Evolutionary conservation across 2,797 vertebrate species (phyloP).

Genomic region (Naso thynnoides): DNA sequence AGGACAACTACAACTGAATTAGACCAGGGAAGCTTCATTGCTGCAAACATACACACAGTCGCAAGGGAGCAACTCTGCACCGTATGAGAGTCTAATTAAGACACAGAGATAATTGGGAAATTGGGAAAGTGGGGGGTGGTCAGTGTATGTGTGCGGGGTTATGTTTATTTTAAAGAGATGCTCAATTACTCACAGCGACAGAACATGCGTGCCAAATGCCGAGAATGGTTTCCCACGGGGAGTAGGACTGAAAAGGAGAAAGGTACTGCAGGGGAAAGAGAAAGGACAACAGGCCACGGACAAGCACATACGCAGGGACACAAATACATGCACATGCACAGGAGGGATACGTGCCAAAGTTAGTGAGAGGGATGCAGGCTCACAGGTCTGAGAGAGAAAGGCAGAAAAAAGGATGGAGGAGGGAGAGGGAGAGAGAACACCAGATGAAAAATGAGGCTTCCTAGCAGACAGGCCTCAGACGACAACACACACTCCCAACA

Average conservation of each 20-base stretch:
- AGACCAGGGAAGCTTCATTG: constrained; percentile 58
- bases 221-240: constrained; percentile 31
- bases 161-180: constrained; percentile 73
- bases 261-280: constrained; percentile 35
- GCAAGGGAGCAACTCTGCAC: constrained; percentile 67
- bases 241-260: constrained; percentile 38
- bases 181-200: constrained; percentile 65
- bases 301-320: constrained; percentile 43
- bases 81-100: constrained; percentile 82
- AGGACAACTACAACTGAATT: constrained; percentile 76
- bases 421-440: constrained; percentile 33
- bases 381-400: constrained; percentile 43
- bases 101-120: constrained; percentile 78
- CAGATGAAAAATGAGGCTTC: constrained; percentile 79
- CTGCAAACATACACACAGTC: constrained; percentile 63
- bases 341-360: constrained; percentile 63
- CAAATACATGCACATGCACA: constrained; percentile 27
- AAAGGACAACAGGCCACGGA: constrained; percentile 54
- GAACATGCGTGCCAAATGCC: constrained; percentile 48
- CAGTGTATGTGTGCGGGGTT: constrained; percentile 29
- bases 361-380: constrained; percentile 50
- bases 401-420: constrained; percentile 1
- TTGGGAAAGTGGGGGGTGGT: neutral
- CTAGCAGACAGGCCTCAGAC: constrained; percentile 73
- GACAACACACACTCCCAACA: constrained; percentile 63